Percentiles rank a stretch among this genome's conserved stretches.
Conservation (phyloP, 2,113 vertebrate species). For the Nothobranchius furzeri region DNA sequence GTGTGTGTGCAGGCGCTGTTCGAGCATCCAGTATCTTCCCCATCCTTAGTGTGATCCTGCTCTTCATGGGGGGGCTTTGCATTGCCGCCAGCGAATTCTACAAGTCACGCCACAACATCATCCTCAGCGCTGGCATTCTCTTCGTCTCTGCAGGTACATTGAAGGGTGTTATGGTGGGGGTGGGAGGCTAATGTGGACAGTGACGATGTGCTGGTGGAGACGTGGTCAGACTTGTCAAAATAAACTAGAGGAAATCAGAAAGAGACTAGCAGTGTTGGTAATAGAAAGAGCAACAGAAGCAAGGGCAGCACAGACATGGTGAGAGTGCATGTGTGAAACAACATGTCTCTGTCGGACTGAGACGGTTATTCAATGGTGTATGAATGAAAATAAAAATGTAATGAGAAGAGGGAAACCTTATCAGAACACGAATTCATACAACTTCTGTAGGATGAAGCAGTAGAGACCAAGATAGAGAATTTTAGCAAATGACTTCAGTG, state of each 20-base stretch:
- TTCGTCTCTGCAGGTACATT: conserved; percentile 94
- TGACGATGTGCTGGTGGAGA: neutral
- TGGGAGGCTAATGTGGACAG: neutral
- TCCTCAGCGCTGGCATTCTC: conserved; percentile 96
- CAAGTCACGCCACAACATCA: conserved; percentile 99
- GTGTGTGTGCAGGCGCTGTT: conserved; percentile 85
- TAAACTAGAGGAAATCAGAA: neutral
- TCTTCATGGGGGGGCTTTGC: conserved; percentile 99
- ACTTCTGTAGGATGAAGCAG: neutral
- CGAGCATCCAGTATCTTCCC: conserved; percentile 99
- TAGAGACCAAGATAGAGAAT: conserved; percentile 17
- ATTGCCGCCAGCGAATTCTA: conserved; percentile 99
- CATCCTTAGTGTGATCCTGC: conserved; percentile 97
- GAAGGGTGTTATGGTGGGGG: neutral
- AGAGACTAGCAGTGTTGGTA: neutral
- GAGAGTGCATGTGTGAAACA: neutral
- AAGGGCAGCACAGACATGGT: neutral
- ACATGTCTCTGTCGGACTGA: neutral
- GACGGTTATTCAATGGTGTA: neutral
- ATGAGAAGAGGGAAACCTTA: neutral
- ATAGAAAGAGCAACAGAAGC: neutral
- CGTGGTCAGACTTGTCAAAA: neutral
- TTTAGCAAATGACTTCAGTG: conserved; percentile 7
- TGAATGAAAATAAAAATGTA: neutral
- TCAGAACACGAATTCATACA: neutral